Conservation (phyloP, 2,113 vertebrate species). For the Anarrhichthys ocellatus region DNA sequence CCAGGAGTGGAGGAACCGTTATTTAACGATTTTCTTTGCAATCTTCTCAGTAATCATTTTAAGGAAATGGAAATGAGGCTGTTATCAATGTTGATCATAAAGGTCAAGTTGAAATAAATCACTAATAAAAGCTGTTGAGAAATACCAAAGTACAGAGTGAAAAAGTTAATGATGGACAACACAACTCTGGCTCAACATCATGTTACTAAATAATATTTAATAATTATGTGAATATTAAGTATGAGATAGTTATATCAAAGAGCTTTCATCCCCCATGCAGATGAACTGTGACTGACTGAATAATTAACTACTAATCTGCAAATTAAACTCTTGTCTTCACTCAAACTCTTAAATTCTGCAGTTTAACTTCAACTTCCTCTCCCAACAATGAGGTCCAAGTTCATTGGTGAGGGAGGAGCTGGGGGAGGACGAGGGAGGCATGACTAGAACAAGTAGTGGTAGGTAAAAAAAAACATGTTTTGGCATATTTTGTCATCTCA, state of each 20-base stretch:
- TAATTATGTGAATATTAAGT: conserved; percentile 34
- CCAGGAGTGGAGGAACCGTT: not conserved
- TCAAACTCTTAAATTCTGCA: conserved; percentile 26
- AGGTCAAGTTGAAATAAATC: conserved; percentile 50
- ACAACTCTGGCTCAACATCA: not conserved
- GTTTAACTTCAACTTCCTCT: conserved; percentile 48
- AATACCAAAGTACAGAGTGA: not conserved
- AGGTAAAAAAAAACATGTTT: conserved; percentile 66
- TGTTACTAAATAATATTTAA: conserved; percentile 7
- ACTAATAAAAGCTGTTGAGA: conserved; percentile 25
- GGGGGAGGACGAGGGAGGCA: conserved; percentile 36
- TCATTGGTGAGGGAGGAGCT: conserved; percentile 39
- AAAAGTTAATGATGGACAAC: conserved; percentile 11
- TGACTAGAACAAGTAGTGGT: conserved; percentile 45
- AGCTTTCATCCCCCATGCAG: conserved; percentile 16
- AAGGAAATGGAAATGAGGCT: conserved; percentile 20
- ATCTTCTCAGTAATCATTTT: conserved; percentile 15
- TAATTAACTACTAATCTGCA: not conserved
- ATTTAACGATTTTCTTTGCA: conserved; percentile 5
- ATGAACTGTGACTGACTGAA: conserved; percentile 17
- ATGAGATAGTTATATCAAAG: conserved; percentile 3
- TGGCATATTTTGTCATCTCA: conserved; percentile 69
- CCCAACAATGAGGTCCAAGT: conserved; percentile 58
- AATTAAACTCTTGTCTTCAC: conserved; percentile 20
- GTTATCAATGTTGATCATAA: conserved; percentile 40